These are phyloP conservation scores for Indicator indicator DNA, from an alignment of 2,113 vertebrate species.

Conservation along the genomic window DNA sequence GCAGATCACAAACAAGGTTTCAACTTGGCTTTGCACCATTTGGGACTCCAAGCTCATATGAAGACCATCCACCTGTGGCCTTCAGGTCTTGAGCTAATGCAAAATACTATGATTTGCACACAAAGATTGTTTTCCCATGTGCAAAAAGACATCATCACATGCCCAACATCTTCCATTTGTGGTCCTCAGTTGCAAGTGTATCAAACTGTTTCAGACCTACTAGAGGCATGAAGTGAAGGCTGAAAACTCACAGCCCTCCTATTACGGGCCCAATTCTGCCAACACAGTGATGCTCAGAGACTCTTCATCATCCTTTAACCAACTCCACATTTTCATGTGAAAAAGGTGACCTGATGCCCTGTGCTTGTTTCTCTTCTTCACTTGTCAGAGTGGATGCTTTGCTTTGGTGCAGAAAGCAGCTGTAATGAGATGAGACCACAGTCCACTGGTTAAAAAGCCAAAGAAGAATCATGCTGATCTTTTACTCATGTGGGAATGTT, in stretches of 20 bases:
- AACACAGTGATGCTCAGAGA: neutral
- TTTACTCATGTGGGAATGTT: slow-evolving; percentile 61
- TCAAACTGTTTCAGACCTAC: neutral
- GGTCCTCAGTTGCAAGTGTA: neutral
- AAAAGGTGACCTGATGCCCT: neutral
- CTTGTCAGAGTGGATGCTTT: neutral
- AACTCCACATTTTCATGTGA: neutral
- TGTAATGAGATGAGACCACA: slow-evolving; percentile 35
- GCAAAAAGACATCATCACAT: neutral
- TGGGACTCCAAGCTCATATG: neutral
- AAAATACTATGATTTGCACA: neutral
- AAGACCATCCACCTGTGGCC: neutral
- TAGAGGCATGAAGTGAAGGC: neutral
- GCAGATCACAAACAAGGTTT: neutral
- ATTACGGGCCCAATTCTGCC: neutral
- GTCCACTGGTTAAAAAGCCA: slow-evolving; percentile 32
- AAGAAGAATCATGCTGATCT: slow-evolving; percentile 43
- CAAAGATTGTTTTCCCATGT: neutral
- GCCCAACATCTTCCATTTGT: neutral
- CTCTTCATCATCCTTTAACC: neutral
- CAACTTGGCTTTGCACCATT: neutral
- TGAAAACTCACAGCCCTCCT: neutral
- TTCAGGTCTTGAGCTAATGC: neutral
- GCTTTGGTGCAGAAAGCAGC: slow-evolving; percentile 29
- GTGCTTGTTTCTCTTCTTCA: neutral